Base-by-base conservation (phyloP, 2,797 vertebrate species). In the Tarsius wallacei region DNA sequence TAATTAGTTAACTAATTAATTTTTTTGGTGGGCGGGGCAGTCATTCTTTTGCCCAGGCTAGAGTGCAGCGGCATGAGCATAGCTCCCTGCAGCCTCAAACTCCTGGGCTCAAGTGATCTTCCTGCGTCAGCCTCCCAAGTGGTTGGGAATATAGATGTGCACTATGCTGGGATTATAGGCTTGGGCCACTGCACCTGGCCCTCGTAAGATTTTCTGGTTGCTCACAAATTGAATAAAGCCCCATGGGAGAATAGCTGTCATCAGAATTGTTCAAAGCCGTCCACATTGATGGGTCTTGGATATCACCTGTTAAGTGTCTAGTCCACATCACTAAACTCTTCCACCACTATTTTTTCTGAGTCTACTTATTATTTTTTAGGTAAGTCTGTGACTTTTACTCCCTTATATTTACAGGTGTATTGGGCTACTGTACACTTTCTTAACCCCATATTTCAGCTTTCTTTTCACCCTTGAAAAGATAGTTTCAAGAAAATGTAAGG, bases 321-420 rank as follows among this genome's bases (percentile, higher is more conserved):
- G 16, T 31, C 12, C 53, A 36, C 2, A 22, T 91, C 77, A 74
- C 33, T 51, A 42, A 64, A 68, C 21, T 77, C 31, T 78, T 87
- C 47, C 77, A 33, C 22, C 15, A 36, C 14, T 15, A 17, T 55
- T 63, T 57, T 24, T 3, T 66, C 51, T 68, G 11, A 83, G 16
- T 80, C 61, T 11, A 74, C n/a, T 86, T 36, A 42, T 19, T 81
- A 66, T 91, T 95, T 86, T 73, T 78, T 55, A 88, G 87, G 28
- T 82, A 68, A 82, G 17, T 7, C 71, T 83, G 17, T 87, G 74
- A 68, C 11, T 17, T 13, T 4, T 80, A 22, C 7, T 91, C 10
- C 66, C 10, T 80, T 49, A 53, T 33, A 80, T 26, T 83, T 74
- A 55, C 31, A 80, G 49, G 24, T 15, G 8, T 42, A 83, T 28